Evolutionary conservation across 2,888 invertebrate genomes (phyloP).

Genomic region (Chironomus tentans): DNA sequence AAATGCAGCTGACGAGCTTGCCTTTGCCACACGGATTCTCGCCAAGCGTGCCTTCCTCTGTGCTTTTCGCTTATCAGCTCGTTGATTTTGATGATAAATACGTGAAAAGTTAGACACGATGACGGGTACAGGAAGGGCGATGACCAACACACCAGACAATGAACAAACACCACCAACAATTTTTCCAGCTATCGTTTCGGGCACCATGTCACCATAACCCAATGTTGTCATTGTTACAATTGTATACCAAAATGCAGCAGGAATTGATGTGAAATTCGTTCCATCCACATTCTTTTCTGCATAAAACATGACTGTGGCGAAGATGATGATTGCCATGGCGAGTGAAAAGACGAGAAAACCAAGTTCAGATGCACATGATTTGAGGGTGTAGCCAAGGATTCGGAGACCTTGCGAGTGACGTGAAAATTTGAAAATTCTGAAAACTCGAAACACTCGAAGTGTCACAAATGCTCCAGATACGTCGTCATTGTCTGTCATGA

Average conservation of each 20-base stretch:
- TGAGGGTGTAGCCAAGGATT: conserved; percentile 97
- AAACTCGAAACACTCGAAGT: conserved; percentile 95
- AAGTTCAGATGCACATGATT: conserved; percentile 97
- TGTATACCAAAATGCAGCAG: conserved; percentile 99
- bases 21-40: conserved; percentile 96
- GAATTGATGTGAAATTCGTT: conserved; percentile 98
- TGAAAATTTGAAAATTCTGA: conserved; percentile 99
- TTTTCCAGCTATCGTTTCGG: conserved; percentile 96
- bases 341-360: conserved; percentile 99
- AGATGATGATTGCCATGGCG: conserved; percentile 99
- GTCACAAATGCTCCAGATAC: conserved; percentile 99
- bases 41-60: conserved; percentile 99
- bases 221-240: conserved; percentile 99
- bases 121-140: conserved; percentile 98
- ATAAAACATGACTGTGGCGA: conserved; percentile 99
- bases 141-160: conserved; percentile 96
- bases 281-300: conserved; percentile 97
- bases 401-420: conserved; percentile 95
- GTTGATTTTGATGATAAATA: conserved; percentile 99
- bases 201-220: conserved; percentile 97
- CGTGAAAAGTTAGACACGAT: conserved; percentile 99
- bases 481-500: conserved; percentile 96
- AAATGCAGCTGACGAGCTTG: conserved; percentile 96
- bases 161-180: conserved; percentile 99
- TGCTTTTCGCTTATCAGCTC: conserved; percentile 98